These are phyloP conservation scores for Podiceps cristatus DNA, from an alignment of 2,113 vertebrate species.

Conservation along the genomic window DNA sequence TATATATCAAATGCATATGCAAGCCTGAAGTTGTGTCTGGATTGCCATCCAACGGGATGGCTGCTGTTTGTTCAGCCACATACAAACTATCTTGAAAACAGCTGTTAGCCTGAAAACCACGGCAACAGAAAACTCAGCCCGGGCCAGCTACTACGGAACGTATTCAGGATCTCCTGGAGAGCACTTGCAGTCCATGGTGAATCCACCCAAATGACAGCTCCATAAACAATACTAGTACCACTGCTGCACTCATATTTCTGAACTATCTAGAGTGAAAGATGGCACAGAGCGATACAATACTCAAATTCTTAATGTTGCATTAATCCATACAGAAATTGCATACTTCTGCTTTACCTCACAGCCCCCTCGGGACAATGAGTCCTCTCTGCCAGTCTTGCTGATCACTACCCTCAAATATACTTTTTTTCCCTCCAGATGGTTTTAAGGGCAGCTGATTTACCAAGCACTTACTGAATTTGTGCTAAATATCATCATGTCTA, in stretches of 20 bases:
- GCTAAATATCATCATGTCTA: background rate
- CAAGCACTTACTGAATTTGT: background rate
- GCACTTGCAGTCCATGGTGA: background rate
- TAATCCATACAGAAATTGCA: background rate
- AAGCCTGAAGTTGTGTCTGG: background rate
- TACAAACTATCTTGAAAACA: background rate
- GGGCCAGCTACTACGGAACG: background rate
- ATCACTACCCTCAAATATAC: background rate
- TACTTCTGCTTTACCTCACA: background rate
- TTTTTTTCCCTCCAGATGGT: background rate
- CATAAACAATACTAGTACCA: background rate
- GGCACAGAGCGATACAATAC: background rate
- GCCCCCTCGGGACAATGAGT: background rate
- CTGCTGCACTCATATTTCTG: fast-evolving
- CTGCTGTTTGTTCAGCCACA: background rate
- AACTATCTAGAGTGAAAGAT: background rate
- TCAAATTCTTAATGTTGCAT: background rate
- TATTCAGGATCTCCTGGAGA: background rate
- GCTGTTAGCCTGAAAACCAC: background rate
- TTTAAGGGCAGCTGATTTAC: background rate
- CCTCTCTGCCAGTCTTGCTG: background rate
- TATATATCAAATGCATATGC: background rate
- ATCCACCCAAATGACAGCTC: background rate
- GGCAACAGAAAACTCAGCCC: background rate
- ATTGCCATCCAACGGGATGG: background rate